Evolutionary conservation across 1,140 invertebrate genomes (phyloP).

Genomic region (Bombyx mori): ASM3026992v2 NC_085127.1:195501-196000

Average conservation of each 20-base stretch:
- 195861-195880: not conserved
- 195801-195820: constrained; percentile 28
- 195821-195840: constrained; percentile 23
- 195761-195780: constrained; percentile 47
- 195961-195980: no score
- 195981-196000: no score
- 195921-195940: no score
- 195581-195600: no score
- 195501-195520: no score
- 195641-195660: not conserved
- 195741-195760: constrained; percentile 28
- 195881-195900: not conserved
- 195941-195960: no score
- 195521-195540: no score
- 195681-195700: not conserved
- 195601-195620: no score
- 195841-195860: constrained; percentile 20
- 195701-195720: not conserved
- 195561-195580: no score
- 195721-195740: constrained; percentile 11
- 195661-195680: not conserved
- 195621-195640: no score
- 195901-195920: not conserved
- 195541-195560: no score
- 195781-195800: constrained; percentile 33